Evolutionary conservation across 2,113 vertebrate genomes (phyloP), one percentile per base, ranked within the genome.

Genomic region (Planiliza haematocheilus): DNA sequence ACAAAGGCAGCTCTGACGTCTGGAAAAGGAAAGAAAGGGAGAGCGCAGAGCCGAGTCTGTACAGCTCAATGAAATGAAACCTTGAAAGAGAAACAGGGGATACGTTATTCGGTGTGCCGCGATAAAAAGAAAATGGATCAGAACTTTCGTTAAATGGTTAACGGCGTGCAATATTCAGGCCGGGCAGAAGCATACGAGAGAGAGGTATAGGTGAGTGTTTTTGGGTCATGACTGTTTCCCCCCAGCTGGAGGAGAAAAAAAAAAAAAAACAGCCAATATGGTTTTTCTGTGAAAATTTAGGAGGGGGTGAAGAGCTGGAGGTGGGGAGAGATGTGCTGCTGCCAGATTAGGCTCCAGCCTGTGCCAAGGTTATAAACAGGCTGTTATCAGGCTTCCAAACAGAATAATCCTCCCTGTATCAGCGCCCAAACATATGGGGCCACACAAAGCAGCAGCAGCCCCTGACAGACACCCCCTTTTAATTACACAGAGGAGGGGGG

Each of bases 331-430:
- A 96, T 95, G 95, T 96, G 96, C 94, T 95, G 93, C 94, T 95
- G 95, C 92, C 96, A 97, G 97, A 99, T 99, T 98, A 98, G 95
- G 94, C 93, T 94, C 88, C 94, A 91, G 95, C 92, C 94, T 94
- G 94, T 95, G 96, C 96, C 96, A 98, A 96, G 95, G 96, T 97
- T 97, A 97, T 97, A 97, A 98, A 97, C 95, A 96, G 95, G 95
- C 92, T 95, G 93, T 97, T 99, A 99, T 98, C 97, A 90, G 93
- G 94, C 94, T 95, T 95, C 95, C 94, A 95, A 97, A 97, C 96
- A 97, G 95, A 97, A 95, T 97, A 97, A 97, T 97, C 96, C 96
- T 93, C 95, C 95, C 96, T 95, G 95, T 97, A 98, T 98, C 97
- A 97, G 96, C 92, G 94, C 93, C 94, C 94, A 96, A 97, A 97